Conservation (phyloP, 2,113 vertebrate species). For the Fukomys damarensis region DNA sequence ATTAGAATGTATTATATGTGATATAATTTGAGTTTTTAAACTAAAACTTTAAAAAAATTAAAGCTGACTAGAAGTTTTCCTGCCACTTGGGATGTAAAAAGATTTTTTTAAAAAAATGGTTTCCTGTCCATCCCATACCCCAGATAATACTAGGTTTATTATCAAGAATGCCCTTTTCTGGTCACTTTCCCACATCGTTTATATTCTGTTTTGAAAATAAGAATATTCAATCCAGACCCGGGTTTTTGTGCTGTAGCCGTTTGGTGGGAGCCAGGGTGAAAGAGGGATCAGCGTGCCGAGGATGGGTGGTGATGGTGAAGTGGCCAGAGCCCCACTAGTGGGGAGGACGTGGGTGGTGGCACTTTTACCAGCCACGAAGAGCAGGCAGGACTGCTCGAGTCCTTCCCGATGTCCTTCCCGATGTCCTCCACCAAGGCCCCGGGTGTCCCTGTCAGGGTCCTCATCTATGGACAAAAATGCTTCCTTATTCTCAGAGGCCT, state of each 20-base stretch:
- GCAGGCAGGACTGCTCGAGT: no score
- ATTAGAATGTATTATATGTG: slow-evolving; percentile 68
- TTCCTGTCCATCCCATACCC: not conserved
- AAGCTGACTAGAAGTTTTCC: slow-evolving; percentile 29
- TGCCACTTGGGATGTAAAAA: slow-evolving; percentile 9
- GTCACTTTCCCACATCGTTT: not conserved
- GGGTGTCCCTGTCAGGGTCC: not conserved
- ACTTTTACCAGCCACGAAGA: not conserved
- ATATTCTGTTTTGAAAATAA: slow-evolving; percentile 25
- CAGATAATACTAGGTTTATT: not conserved
- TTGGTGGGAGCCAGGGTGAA: not conserved
- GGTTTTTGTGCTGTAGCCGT: not conserved
- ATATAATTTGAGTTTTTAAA: slow-evolving; percentile 30
- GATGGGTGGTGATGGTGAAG: no score
- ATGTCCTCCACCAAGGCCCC: not conserved
- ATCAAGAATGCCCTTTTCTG: not conserved
- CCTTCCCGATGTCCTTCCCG: not conserved
- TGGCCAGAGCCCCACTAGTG: not conserved
- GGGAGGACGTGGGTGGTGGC: not conserved
- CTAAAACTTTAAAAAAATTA: not conserved
- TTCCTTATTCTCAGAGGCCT: not conserved
- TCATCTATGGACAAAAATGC: not conserved
- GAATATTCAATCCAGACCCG: slow-evolving; percentile 21
- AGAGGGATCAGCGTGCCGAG: not conserved
- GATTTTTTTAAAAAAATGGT: not conserved